Base-by-base conservation (phyloP, 2,797 vertebrate genomes). In the Brotula barbata region DNA sequence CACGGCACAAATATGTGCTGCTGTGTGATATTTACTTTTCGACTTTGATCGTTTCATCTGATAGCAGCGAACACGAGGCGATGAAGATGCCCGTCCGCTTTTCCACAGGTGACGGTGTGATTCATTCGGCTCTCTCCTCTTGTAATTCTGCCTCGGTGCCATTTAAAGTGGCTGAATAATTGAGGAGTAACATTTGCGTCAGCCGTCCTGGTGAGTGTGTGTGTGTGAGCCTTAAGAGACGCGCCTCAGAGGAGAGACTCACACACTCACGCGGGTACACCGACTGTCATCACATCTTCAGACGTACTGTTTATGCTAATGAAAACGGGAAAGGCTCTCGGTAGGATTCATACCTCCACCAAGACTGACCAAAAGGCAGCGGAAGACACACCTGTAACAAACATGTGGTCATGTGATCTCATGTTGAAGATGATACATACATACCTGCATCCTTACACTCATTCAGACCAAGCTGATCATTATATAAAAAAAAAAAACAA, bases 131-230 rank as follows among this genome's bases (percentile, higher is more conserved):
- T 66, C 47, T 54, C 40, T 68, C 58, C 67, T 68, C 71, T 64
- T 71, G 31, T 75, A 46, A 53, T 51, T 21, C 64, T 58, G 60
- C 71, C 61, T 58, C 51, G 2, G 55, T 46, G 88, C 87, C 88
- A 89, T 89, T 89, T 89, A 87, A 75, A 87, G 67, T 31, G 19
- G 63, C 12, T 89, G 78, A 89, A 89, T 89, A 80, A 89, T 89
- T 89, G 80, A 89, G 78, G 71, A 83, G 74, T 87, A 87, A 79
- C 87, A 89, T 89, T 89, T 89, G 64, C 59, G 57, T 71, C 77
- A 82, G 77, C 61, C 72, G 5, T 80, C 88, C 82, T 73, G 73
- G 51, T 3, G 86, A 68, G 78, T 47, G 61, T 40, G 72, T 67
- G 73, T 66, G 73, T 66, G 69, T 59, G 31, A 33, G 31, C 31